Base-by-base conservation (phyloP, 53 echinoderm and acorn worm species). In the Paelopatides confundens region DNA sequence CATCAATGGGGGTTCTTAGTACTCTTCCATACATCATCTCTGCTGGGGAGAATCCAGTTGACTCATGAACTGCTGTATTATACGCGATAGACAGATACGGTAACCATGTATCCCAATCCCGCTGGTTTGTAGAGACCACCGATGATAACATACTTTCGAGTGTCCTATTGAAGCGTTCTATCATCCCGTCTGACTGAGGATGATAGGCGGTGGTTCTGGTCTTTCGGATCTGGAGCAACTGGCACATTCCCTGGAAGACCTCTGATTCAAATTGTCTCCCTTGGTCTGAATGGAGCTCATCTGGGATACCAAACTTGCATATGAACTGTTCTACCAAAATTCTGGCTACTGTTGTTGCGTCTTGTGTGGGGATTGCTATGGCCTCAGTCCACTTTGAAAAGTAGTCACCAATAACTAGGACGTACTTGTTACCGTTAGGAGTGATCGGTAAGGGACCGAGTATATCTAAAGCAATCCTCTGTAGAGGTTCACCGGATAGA, bases 191-290 rank as follows among this genome's bases (percentile, higher is more conserved):
- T 1, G 50, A 78, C 52, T 78, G 52, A 0, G 78, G 78, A 24
- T 78, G 54, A 4, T 49, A 78, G 7, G 78, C 48, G 2, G 78
- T 78, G 50, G 78, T 50, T 9, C 33, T 50, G 13, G 78, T 78
- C 31, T 78, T 78, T 17, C 33, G 49, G 2, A 78, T 50, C 18
- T 51, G 31, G 0, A 78, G 31, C 3, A 78, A 43, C 1, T 3
- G 2, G 4, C 78, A 78, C 78, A 78, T 50, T 7, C 24, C 2
- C 5, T 78, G 78, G 12, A 78, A 50, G 0, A 78, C 51, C 1
- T 51, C 78, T 50, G 78, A 24, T 12, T 78, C 78, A 15, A 78
- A 78, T 14, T 78, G 78, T 28, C 78, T 15, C 10, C 78, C 78
- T 32, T 78, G 51, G 32, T 78, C 78, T 0, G 78, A 78, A 51